phyloP scores from a whole-genome alignment of 1,140 invertebrate genomes.

The Magallana gigas region DNA sequence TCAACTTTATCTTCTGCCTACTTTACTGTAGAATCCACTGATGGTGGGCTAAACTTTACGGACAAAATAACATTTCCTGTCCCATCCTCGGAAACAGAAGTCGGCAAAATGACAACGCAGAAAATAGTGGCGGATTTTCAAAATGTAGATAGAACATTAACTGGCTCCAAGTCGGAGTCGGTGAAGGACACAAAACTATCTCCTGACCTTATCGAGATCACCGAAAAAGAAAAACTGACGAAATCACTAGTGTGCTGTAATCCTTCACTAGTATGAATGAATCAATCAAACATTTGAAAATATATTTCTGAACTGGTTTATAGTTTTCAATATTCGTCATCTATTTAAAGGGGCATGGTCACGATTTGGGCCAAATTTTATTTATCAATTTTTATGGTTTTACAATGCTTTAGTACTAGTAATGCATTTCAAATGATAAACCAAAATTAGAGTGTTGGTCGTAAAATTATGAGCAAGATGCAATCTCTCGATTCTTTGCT shows the following conservation, averaged over 20 bases:
- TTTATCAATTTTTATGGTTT: too few relatives aligned
- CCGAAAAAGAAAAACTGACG: slow-evolving; percentile 4
- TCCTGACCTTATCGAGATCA: background rate
- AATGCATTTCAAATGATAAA: too few relatives aligned
- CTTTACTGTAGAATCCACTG: background rate
- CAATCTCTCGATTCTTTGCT: too few relatives aligned
- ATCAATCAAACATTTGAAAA: too few relatives aligned
- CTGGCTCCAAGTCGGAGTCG: too few relatives aligned
- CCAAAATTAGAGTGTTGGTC: too few relatives aligned
- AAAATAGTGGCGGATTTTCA: background rate
- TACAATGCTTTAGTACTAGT: too few relatives aligned
- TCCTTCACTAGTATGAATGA: background rate
- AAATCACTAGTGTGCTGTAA: slow-evolving; percentile 8
- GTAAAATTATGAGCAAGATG: too few relatives aligned
- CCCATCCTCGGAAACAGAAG: background rate
- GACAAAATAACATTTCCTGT: background rate
- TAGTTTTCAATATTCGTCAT: too few relatives aligned
- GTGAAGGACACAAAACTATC: background rate
- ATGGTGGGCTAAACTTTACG: background rate
- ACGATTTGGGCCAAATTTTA: too few relatives aligned
- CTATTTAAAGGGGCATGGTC: too few relatives aligned
- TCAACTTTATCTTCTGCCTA: background rate
- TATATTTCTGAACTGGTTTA: too few relatives aligned
- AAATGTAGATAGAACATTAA: background rate
- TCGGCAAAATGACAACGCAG: background rate